Base-by-base conservation (phyloP, 2,113 vertebrate species). In the Centrocercus urophasianus region DNA sequence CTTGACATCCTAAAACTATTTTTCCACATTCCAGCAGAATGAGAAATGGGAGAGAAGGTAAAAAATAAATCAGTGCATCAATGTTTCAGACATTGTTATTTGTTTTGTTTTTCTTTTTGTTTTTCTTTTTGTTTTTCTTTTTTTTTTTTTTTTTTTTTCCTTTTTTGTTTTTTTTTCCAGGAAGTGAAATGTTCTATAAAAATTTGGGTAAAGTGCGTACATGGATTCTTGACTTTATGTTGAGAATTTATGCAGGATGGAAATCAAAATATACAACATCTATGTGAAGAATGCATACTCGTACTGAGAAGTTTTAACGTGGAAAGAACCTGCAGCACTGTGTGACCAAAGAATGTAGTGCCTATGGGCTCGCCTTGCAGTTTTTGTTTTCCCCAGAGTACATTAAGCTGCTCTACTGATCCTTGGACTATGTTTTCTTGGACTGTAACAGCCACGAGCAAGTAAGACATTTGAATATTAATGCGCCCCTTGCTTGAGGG, bases 231-330 rank as follows among this genome's bases (percentile, higher is more conserved):
- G 88, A 56, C 86, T 97, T 89, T 93, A 96, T 87, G 92, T 86
- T 32, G 28, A 96, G 74, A 94, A 92, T 92, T 97, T 96, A 80
- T 86, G 83, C 89, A 96, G 91, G 73, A 47, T 94, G 78, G 67
- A 98, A 98, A 98, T 93, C 83, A 97, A 98, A 98, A 98, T 97
- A 97, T 76, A 97, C 93, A 98, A 85, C 93, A 96, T 95, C 95
- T 97, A 75, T 89, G 78, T 91, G 59, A 97, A 97, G 95, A 97
- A 97, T 93, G 67, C 92, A 32, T 70, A 47, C 71, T 77, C 70
- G 34, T 88, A 45, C 56, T 82, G 38, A 43, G 82, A 63, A 75
- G 67, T 50, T 88, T 78, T 90, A 43, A 87, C 48, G 57, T n/a
- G 75, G 54, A 73, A 86, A 57, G 50, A 92, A 64, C 32, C n/a